Base-by-base conservation (phyloP, 2,888 invertebrate genomes). In the Chironomus riparius region DNA sequence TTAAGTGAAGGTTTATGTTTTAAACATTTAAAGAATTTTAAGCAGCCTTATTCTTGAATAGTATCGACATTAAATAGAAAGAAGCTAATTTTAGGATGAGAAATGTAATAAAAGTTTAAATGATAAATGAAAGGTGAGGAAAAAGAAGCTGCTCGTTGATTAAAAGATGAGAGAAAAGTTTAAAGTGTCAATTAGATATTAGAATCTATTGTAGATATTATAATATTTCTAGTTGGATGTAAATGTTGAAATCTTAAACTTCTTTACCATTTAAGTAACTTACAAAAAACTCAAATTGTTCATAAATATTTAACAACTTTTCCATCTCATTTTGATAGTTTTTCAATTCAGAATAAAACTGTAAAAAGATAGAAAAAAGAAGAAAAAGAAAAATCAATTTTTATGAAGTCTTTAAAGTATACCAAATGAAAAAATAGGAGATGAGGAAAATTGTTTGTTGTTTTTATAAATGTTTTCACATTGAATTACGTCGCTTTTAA, bases 1-100 rank as follows among this genome's bases (percentile, higher is more conserved):
- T 65, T 65, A 65, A 65, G 65, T 24, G 65, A 65, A 65, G 65
- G 65, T 65, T 65, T 65, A 65, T 65, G 65, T 65, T 65, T 65
- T 21, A 65, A 65, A 65, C 65, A 65, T 65, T 65, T 65, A 65
- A n/a, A 65, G 65, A 65, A 65, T 65, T 10, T 65, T 65, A 65
- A 65, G 22, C 24, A 65, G 65, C 15, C n/a, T 18, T 56, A 15
- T 56, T 56, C 15, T 15, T 18, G 7, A 13, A 15, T 4, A 15
- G 4, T 50, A 56, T 56, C 56, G 56, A 56, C 56, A n/a, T 56
- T 56, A 15, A 56, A 15, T 15, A 15, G 56, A 15, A 56, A 56
- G 56, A n/a, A 18, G 18, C 6, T 18, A 56, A 56, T 56, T 56
- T 56, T 18, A 15, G 2, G n/a, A 50, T 56, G 7, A 15, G 15